phyloP scores from a whole-genome alignment of 2,888 invertebrate species.

The Dastarcus helophoroides region DNA sequence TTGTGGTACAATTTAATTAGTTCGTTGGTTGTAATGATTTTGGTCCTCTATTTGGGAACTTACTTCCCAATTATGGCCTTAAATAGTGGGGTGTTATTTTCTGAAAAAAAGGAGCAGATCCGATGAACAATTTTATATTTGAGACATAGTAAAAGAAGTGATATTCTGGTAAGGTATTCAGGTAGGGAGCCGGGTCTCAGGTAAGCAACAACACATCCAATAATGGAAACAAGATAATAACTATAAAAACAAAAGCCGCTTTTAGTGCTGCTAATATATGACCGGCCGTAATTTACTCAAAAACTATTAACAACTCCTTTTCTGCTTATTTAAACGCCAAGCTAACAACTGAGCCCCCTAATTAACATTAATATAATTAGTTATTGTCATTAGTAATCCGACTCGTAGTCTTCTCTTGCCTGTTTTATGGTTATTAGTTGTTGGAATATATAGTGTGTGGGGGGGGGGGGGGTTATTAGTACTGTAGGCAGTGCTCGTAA shows the following conservation, averaged over 20 bases:
- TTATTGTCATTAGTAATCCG: constrained; percentile 14
- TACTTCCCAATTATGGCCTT: too few species aligned
- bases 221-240: constrained; percentile 32
- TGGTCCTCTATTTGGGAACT: too few species aligned
- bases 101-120: too few species aligned
- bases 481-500: too few species aligned
- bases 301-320: constrained; percentile 26
- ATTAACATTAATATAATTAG: constrained; percentile 20
- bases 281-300: constrained; percentile 26
- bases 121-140: too few species aligned
- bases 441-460: too few species aligned
- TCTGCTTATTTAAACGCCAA: constrained; percentile 25
- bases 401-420: constrained; percentile 1
- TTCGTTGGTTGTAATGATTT: too few species aligned
- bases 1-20: too few species aligned
- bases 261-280: constrained; percentile 27
- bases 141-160: too few species aligned
- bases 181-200: constrained; percentile 22
- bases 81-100: too few species aligned
- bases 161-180: too few species aligned
- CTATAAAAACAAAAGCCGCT: constrained; percentile 31
- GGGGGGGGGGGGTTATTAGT: too few species aligned
- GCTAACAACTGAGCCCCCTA: constrained; percentile 16
- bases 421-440: constrained; percentile 2
- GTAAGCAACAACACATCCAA: constrained; percentile 30